These are phyloP conservation scores for Cyanoramphus novaezelandiae DNA, from an alignment of 2,113 vertebrate genomes.

Conservation along the genomic window DNA sequence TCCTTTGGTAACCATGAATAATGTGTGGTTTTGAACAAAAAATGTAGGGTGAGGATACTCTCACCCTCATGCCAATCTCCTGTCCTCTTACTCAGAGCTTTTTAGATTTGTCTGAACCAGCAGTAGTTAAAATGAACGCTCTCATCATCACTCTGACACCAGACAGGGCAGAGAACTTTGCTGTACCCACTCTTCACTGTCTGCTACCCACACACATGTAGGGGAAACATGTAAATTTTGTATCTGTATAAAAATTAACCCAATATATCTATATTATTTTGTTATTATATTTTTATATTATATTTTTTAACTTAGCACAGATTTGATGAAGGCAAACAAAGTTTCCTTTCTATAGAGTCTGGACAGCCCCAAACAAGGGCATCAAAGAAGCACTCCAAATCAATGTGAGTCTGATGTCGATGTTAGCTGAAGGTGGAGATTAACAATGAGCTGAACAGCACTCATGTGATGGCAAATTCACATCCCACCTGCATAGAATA, in stretches of 20 bases:
- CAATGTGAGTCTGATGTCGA: accelerated
- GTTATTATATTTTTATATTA: too few species aligned
- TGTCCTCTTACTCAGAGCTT: not conserved
- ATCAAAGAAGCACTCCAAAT: not conserved
- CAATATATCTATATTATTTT: not conserved
- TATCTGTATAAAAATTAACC: not conserved
- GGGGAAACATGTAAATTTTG: not conserved
- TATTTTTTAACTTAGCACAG: not conserved
- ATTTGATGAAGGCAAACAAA: not conserved
- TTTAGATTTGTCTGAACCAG: not conserved
- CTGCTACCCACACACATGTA: not conserved
- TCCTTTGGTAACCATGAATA: not conserved
- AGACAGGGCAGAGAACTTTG: not conserved
- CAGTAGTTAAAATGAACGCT: not conserved
- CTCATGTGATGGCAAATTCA: accelerated
- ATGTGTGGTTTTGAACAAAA: not conserved
- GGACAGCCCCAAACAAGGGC: accelerated
- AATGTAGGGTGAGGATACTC: not conserved
- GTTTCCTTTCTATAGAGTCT: not conserved
- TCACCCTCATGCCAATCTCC: not conserved
- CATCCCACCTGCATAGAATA: accelerated
- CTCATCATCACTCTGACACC: not conserved
- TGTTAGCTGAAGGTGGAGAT: not conserved
- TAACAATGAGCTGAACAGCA: not conserved
- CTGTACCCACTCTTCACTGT: not conserved